Base-by-base conservation (phyloP, 1,140 invertebrate species). In the Drosophila orosa region DNA sequence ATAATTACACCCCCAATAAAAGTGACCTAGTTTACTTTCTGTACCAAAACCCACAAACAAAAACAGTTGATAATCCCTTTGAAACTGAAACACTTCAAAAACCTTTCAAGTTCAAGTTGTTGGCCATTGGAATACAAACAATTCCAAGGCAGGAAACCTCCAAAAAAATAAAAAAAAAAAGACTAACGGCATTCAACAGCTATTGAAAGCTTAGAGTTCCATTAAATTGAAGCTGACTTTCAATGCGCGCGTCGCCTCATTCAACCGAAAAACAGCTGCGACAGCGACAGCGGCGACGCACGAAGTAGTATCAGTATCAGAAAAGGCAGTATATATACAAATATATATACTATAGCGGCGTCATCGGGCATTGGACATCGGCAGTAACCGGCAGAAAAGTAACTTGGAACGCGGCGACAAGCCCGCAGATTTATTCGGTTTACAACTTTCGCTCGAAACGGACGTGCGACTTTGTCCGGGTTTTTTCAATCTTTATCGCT, bases 361-460 rank as follows among this genome's bases (percentile, higher is more conserved):
- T 47, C 72, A 56, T 40, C 68, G 54, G 37, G 27, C 56, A 35
- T 27, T n/a, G 67, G 25, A 44, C 48, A 45, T 39, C 61, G 33
- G 33, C 66, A 58, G 63, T 50, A 73, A 52, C 80, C 58, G 54
- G 65, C 74, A 57, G 60, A 74, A 78, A 69, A 54, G 50, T 68
- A 65, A 80, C 65, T 77, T 84, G 84, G 60, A 74, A 68, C 68
- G 60, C 60, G 71, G 65, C 83, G 39, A 57, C 75, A 74, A 56
- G 65, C 35, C 75, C 74, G 74, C 63, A 83, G 84, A 84, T 78
- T 87, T 87, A 87, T 87, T 87, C 84, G 50, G 80, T 78, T 84
- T 71, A 80, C 76, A 89, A 89, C 84, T 80, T 84, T 84, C 77
- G 84, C 47, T 77, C 58, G 84, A 61, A 74, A 60, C 84, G 80